phyloP scores from a whole-genome alignment of 2,113 vertebrate species.

The Ivindomyrus marchei region DNA sequence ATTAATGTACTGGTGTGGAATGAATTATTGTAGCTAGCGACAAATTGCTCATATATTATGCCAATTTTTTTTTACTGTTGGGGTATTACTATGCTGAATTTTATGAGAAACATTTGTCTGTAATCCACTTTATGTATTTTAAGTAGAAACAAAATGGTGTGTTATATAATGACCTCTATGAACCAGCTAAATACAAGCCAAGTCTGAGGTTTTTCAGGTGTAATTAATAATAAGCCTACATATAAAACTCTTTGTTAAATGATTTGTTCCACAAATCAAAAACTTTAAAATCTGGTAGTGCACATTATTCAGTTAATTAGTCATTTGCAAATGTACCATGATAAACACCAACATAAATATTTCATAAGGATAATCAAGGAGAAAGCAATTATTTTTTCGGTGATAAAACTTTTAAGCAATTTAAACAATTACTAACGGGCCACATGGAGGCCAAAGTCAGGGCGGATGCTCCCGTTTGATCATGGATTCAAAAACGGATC shows the following conservation, averaged over 20 bases:
- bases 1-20: not conserved
- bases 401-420: not conserved
- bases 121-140: not conserved
- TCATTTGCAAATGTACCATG: not conserved
- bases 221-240: not conserved
- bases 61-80: not conserved
- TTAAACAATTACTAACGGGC: not conserved
- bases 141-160: not conserved
- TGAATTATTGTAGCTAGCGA: not conserved
- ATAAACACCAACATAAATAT: not conserved
- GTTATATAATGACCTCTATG: not conserved
- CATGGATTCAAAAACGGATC: not conserved
- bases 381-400: not conserved
- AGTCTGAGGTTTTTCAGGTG: not conserved
- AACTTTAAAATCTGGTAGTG: not conserved
- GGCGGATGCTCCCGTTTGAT: not conserved
- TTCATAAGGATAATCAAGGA: conserved; percentile 6
- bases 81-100: not conserved
- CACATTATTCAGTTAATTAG: conserved; percentile 1
- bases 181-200: not conserved
- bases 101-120: not conserved
- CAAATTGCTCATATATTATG: not conserved
- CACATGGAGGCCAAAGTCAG: not conserved
- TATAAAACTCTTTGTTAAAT: not conserved
- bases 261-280: not conserved